A percentile compares a stretch with the other conserved stretches of the same genome.
Conservation (phyloP, 2,888 invertebrate genomes). For the Miltochrista miniata region DNA sequence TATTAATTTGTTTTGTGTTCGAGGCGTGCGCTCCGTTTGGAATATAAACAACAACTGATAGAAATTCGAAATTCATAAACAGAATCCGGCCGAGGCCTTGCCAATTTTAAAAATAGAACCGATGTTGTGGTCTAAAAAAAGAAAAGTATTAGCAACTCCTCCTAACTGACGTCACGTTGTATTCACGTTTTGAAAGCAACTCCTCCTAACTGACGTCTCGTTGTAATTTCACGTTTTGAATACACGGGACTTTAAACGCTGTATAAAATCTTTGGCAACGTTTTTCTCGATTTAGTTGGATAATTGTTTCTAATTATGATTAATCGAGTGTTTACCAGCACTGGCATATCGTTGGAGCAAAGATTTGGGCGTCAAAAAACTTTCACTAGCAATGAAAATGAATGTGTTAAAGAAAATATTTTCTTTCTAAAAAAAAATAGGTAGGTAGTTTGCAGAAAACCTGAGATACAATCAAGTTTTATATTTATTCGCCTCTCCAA, state of each 20-base stretch:
- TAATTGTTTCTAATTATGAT: too few species aligned
- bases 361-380: too few species aligned
- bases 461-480: too few species aligned
- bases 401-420: too few species aligned
- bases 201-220: slow-evolving; percentile 15
- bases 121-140: slow-evolving; percentile 36
- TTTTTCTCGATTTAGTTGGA: neutral
- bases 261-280: neutral
- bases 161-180: slow-evolving; percentile 11
- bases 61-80: slow-evolving; percentile 45
- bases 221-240: slow-evolving; percentile 19
- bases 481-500: too few species aligned
- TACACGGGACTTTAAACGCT: slow-evolving; percentile 4
- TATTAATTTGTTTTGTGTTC: slow-evolving; percentile 33
- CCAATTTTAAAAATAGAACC: slow-evolving; percentile 64
- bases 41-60: slow-evolving; percentile 47
- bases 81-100: slow-evolving; percentile 46
- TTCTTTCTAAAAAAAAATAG: too few species aligned
- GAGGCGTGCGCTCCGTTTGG: slow-evolving; percentile 41
- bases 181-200: slow-evolving; percentile 19
- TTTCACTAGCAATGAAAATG: too few species aligned
- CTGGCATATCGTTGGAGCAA: too few species aligned
- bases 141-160: slow-evolving; percentile 24
- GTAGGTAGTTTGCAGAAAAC: too few species aligned
- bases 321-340: too few species aligned